Percentiles rank a stretch among this genome's conserved stretches.
These are phyloP conservation scores for Ephestia elutella DNA, from an alignment of 1,140 invertebrate species.

Conservation along the genomic window DNA sequence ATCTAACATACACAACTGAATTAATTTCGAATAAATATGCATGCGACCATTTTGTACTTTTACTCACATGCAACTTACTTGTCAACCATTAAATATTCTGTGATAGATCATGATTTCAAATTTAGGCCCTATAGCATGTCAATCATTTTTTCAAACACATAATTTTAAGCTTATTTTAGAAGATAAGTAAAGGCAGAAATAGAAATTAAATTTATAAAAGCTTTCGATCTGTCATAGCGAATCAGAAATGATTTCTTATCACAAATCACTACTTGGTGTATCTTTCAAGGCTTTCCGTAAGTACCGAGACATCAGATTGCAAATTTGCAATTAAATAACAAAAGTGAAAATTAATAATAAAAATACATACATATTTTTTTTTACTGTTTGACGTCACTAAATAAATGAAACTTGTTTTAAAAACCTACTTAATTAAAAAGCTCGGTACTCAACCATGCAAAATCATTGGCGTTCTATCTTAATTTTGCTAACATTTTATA, in stretches of 20 bases:
- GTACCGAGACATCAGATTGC: conserved; percentile 7
- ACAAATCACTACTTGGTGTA: conserved; percentile 27
- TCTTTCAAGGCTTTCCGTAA: conserved; percentile 23
- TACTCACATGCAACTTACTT: too few species aligned
- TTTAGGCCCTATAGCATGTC: background rate
- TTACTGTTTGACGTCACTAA: too few species aligned
- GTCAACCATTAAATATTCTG: background rate
- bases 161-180: too few species aligned
- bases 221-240: background rate
- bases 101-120: background rate
- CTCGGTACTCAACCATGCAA: conserved; percentile 18
- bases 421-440: background rate
- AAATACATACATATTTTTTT: too few species aligned
- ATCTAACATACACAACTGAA: background rate
- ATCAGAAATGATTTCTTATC: background rate
- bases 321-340: background rate
- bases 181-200: too few species aligned
- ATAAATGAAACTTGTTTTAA: too few species aligned
- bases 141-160: background rate
- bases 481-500: conserved; percentile 26
- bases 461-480: background rate
- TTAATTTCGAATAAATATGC: background rate
- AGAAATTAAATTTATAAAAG: background rate
- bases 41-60: background rate
- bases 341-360: too few species aligned